Evolutionary conservation across 2,113 vertebrate genomes (phyloP), one percentile per base, ranked within the genome.

Genomic region (Zosterops hypoxanthus): DNA sequence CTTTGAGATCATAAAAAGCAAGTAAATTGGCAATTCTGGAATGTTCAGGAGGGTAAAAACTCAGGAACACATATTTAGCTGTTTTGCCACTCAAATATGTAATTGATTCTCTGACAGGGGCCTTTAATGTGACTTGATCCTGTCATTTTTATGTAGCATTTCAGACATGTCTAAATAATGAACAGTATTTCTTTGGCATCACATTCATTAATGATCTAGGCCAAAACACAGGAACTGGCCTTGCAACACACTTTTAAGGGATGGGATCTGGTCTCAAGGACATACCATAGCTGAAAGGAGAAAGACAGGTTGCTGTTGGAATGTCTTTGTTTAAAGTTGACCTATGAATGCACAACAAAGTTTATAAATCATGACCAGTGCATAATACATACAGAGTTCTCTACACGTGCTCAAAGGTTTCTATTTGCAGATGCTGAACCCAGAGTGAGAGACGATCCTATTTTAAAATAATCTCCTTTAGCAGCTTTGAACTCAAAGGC

Each of bases 11-110:
- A 63, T 75, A 64, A 92, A 95, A 95, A 88, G 66, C 46, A 60
- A 82, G 55, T 85, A 94, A 96, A 95, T 44, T 82, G 84, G 33
- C 21, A 87, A 83, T 91, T 94, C 89, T 91, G 76, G 78, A 83
- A 82, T 41, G 34, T n/a, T 52, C 20, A 73, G 39, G 49, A 93
- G 33, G 53, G 82, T 50, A 77, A 83, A 96, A 92, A 41, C 34
- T 49, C 14, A 11, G 31, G 39, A 81, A 91, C 42, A 56, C 28
- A 34, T 77, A 82, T 85, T 95, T 93, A 90, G 21, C 26, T 78
- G 59, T 15, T 95, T 92, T 78, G 61, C 53, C 56, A 18, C 41
- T 68, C 33, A 76, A 84, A 87, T 86, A 65, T 22, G 23, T 53
- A 90, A 76, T 52, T 79, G 69, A 82, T 94, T 91, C 41, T 69